Evolutionary conservation across 2,888 invertebrate genomes (phyloP), one percentile per base, ranked within the genome.

Genomic region (Agrotis ipsilon): DNA sequence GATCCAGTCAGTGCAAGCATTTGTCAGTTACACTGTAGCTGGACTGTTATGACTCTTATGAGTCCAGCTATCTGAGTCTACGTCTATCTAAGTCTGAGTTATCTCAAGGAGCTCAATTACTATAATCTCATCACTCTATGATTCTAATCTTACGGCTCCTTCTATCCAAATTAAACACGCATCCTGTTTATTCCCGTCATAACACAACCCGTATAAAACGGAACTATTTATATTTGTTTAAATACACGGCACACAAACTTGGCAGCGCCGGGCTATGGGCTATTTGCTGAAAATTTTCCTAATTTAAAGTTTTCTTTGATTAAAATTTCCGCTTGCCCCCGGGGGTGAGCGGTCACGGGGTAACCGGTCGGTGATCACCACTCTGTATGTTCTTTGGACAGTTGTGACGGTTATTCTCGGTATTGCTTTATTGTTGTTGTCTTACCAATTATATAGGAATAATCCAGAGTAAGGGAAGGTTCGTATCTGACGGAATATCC

Each of bases 161-260:
- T 18, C 13, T 11, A 27, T 27, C 27, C 18, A 27, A n/a, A 61
- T 9, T 16, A 32, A 21, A 32, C 51, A 51, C 16, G 70, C 48
- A 70, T 9, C 5, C 68, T 85, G 72, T 86, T 86, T 81, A 64
- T 74, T 51, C 49, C 39, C 69, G 72, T 63, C 49, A 63, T 48
- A 75, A 80, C 80, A 74, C 77, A 68, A 32, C 75, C 63, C 58
- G 73, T 76, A 83, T 85, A 85, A 84, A 86, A 84, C 77, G 73
- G 72, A 87, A 83, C 89, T 88, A 88, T 89, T 86, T 86, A 83
- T 82, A 86, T 87, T 88, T 87, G 83, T 78, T 82, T 80, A 72
- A 81, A 80, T 82, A 75, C 75, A 74, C 57, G 80, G 75, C 82
- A 82, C 74, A 75, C 71, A 78, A 75, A 76, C 69, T 79, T 77